These are phyloP conservation scores for Liparis tanakae DNA, from an alignment of 2,797 vertebrate genomes.

Conservation along the genomic window DNA sequence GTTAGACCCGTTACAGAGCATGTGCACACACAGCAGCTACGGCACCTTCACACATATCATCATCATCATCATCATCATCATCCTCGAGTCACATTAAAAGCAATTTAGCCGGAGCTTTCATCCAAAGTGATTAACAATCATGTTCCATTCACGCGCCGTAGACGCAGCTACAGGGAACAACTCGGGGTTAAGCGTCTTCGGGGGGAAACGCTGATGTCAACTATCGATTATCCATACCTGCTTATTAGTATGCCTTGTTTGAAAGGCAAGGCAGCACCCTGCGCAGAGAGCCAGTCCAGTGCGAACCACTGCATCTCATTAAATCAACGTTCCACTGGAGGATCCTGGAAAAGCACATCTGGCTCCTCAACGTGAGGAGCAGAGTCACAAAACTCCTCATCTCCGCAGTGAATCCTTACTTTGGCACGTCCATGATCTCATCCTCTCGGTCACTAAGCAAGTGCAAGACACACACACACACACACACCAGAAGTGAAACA, in stretches of 20 bases:
- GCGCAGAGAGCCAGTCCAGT: not conserved
- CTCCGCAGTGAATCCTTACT: conserved; percentile 7
- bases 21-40: conserved; percentile 3
- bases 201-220: not conserved
- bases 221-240: conserved; percentile 25
- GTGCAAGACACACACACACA: too few species aligned
- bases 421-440: conserved; percentile 19
- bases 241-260: conserved; percentile 18
- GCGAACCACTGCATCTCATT: conserved; percentile 2
- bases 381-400: conserved; percentile 15
- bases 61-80: too few species aligned
- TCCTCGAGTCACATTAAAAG: too few species aligned
- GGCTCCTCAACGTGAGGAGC: conserved; percentile 2
- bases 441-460: conserved; percentile 9
- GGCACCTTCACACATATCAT: conserved; percentile 1
- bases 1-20: not conserved
- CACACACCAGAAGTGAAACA: not conserved
- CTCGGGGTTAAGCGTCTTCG: too few species aligned
- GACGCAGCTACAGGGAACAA: too few species aligned
- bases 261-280: conserved; percentile 21
- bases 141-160: too few species aligned
- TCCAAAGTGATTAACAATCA: too few species aligned
- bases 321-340: not conserved
- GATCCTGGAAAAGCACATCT: not conserved
- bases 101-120: too few species aligned